Conservation (phyloP, 2,797 vertebrate genomes). For the Periophthalmus magnuspinnatus region DNA sequence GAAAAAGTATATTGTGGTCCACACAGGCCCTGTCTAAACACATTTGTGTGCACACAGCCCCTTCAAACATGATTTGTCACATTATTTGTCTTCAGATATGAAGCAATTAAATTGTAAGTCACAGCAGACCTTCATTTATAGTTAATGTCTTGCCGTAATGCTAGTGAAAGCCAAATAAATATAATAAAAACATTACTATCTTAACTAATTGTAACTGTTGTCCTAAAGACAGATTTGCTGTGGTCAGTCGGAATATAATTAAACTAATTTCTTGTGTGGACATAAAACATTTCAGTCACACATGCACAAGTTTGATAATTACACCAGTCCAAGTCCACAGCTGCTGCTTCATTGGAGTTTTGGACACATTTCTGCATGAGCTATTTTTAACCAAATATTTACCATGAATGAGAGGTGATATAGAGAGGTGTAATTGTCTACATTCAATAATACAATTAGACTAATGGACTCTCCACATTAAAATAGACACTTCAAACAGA, state of each 20-base stretch:
- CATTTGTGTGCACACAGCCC: slow-evolving; percentile 19
- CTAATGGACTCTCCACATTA: slow-evolving; percentile 40
- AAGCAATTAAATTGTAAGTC: slow-evolving; percentile 13
- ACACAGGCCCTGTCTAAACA: slow-evolving; percentile 9
- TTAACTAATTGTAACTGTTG: background rate
- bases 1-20: slow-evolving; percentile 27
- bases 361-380: slow-evolving; percentile 21
- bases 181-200: background rate
- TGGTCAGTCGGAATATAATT: background rate
- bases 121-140: slow-evolving; percentile 22
- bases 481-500: slow-evolving; percentile 12
- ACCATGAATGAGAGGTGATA: slow-evolving; percentile 26
- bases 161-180: background rate
- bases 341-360: slow-evolving; percentile 15
- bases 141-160: background rate
- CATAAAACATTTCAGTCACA: background rate
- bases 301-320: background rate
- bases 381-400: slow-evolving; percentile 36
- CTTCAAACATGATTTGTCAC: background rate
- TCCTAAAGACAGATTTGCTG: background rate
- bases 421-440: slow-evolving; percentile 67
- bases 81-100: slow-evolving; percentile 14
- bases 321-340: slow-evolving; percentile 24
- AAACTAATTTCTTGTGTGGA: background rate
- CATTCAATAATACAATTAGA: slow-evolving; percentile 62